These are phyloP conservation scores for Cheilosia grossa DNA, from an alignment of 2,888 invertebrate species.

Conservation along the genomic window DNA sequence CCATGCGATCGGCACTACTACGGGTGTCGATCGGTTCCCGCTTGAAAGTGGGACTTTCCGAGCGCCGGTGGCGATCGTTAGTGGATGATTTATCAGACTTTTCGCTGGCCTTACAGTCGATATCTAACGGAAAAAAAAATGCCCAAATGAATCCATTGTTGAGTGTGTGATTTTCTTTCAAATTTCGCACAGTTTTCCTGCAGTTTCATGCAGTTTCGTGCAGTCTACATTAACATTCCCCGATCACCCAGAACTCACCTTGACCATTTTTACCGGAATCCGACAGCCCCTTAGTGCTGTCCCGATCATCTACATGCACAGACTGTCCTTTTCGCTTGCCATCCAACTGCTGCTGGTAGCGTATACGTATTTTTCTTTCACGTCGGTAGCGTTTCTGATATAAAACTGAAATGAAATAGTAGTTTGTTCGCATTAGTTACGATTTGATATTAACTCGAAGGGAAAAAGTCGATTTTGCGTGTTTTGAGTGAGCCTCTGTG, in stretches of 20 bases:
- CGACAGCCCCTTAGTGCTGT: constrained; percentile 81
- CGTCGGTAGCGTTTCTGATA: constrained; percentile 96
- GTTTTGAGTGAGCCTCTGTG: constrained; percentile 58
- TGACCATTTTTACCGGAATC: constrained; percentile 92
- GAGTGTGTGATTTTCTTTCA: neutral
- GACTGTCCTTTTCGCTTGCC: constrained; percentile 87
- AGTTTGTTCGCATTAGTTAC: constrained; percentile 38
- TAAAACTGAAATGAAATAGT: constrained; percentile 86
- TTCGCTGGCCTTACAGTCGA: constrained; percentile 81
- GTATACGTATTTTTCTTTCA: constrained; percentile 91
- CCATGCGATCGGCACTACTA: constrained; percentile 78
- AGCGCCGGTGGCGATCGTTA: constrained; percentile 76
- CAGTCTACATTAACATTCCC: neutral
- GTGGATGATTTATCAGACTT: constrained; percentile 81
- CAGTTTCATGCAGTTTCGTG: constrained; percentile 29
- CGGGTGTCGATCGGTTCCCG: constrained; percentile 79
- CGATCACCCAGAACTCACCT: constrained; percentile 85
- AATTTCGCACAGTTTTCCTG: constrained; percentile 23
- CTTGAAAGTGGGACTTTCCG: constrained; percentile 81
- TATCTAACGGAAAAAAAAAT: constrained; percentile 77
- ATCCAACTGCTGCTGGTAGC: constrained; percentile 94
- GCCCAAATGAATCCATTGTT: neutral
- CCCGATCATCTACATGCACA: constrained; percentile 89
- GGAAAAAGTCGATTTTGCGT: constrained; percentile 31
- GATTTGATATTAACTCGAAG: constrained; percentile 62